Base-by-base conservation (phyloP, 2,888 invertebrate genomes). In the Tetrapedia diversipes region DNA sequence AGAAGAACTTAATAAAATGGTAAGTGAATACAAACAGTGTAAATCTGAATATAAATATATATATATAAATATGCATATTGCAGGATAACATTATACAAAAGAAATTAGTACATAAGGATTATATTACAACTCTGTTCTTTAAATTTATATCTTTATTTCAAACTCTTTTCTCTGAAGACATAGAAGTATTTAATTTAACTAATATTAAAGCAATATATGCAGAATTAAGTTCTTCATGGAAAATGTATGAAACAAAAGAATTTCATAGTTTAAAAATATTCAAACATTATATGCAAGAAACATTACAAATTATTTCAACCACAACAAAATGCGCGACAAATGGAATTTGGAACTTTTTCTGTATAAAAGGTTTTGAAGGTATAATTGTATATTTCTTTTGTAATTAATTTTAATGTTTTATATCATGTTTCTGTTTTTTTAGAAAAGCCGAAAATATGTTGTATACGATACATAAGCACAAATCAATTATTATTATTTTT, bases 301-400 rank as follows among this genome's bases (percentile, higher is more conserved):
- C 6, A 22, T 4, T 47, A 14, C 2, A n/a, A 51, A 10, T 39
- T 37, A 2, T 19, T 51, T 53, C 60, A 45, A 32, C 73, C 19
- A 59, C 65, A 32, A 61, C 43, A 41, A 78, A 82, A 61, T 88
- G 84, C 85, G 85, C 86, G 49, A 86, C 86, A 2, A 89, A 88
- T 67, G 90, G 88, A 16, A 74, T 91, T 61, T 91, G 91, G 91
- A 91, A 90, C 72, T 73, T 56, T 34, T 69, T 72, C 1, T 84
- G 76, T 37, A 67, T 80, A 19, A 63, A 80, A 37, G 74, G 79
- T 37, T 77, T 89, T n/a, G 71, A 87, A 81, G 88, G 91, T 91
- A 83, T 39, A 61, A 32, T 24, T 37, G 11, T 29, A 14, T 61
- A 19, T 29, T 14, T 11, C 32, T 8, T 11, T 37, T 24, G 27